A percentile compares a stretch with the other conserved stretches of the same genome.
Evolutionary conservation across 2,888 invertebrate genomes (phyloP).

Genomic region (Euplagia quadripunctaria): DNA sequence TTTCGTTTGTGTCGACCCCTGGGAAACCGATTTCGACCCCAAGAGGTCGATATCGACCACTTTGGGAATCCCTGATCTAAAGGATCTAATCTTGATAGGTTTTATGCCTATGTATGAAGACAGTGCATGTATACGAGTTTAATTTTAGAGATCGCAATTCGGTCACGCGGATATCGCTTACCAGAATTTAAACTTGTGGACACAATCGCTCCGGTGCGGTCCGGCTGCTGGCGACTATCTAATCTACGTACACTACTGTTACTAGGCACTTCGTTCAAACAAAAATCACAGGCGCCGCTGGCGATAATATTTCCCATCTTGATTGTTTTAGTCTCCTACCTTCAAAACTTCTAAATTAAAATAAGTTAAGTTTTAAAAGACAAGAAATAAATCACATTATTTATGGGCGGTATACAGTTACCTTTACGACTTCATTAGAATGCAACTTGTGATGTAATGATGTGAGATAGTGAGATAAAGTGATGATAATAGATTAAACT

Average conservation of each 20-base stretch:
- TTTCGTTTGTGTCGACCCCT: too few relatives aligned
- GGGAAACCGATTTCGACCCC: too few relatives aligned
- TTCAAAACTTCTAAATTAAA: not conserved
- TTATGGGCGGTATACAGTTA: not conserved
- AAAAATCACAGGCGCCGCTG: conserved; percentile 30
- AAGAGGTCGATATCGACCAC: too few relatives aligned
- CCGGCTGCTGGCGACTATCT: conserved; percentile 35
- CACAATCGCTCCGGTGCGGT: conserved; percentile 38
- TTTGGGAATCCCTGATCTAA: not conserved
- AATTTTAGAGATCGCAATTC: conserved; percentile 48
- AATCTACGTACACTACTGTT: conserved; percentile 17
- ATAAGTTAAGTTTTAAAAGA: not conserved
- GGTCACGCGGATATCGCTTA: conserved; percentile 47
- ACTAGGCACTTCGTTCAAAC: conserved; percentile 35
- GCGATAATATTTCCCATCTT: conserved; percentile 29
- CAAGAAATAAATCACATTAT: not conserved
- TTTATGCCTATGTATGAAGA: conserved; percentile 24
- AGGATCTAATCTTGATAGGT: conserved; percentile 16
- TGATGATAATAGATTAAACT: conserved; percentile 2
- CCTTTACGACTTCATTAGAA: not conserved
- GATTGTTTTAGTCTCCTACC: conserved; percentile 21
- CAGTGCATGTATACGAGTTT: conserved; percentile 33
- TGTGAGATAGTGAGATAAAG: not conserved
- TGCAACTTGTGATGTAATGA: not conserved
- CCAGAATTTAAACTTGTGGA: conserved; percentile 52